These are phyloP conservation scores for Petrocephalus microphthalmus DNA, from an alignment of 2,113 vertebrate species.

Conservation along the genomic window DNA sequence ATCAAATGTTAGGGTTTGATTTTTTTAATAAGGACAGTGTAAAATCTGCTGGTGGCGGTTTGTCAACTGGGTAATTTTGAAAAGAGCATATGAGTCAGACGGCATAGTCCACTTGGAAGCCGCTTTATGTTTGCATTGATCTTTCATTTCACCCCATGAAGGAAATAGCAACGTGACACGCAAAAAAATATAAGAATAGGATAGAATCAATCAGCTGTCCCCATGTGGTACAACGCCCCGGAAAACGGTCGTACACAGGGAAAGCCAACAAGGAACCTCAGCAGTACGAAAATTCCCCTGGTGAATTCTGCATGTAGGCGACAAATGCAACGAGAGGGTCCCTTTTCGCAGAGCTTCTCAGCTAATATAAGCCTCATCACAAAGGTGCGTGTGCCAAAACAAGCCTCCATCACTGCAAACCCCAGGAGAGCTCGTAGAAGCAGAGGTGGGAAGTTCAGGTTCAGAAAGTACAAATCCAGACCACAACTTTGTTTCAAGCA, in stretches of 20 bases:
- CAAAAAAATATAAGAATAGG: neutral
- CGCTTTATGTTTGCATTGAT: neutral
- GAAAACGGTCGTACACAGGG: neutral
- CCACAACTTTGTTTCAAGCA: neutral
- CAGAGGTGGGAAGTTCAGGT: neutral
- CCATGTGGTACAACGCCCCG: neutral
- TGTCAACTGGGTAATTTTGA: neutral
- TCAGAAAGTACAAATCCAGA: neutral
- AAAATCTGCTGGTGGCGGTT: neutral
- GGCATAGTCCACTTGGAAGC: neutral
- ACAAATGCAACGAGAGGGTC: neutral
- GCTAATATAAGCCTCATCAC: neutral
- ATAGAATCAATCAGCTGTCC: neutral
- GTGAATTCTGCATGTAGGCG: neutral
- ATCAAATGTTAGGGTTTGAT: neutral
- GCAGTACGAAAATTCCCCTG: neutral
- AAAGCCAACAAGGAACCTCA: neutral
- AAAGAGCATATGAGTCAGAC: neutral
- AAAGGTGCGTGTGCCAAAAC: neutral
- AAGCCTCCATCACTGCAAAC: neutral
- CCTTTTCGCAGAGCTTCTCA: neutral
- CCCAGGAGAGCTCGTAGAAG: neutral
- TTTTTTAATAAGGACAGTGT: neutral
- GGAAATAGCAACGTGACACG: neutral
- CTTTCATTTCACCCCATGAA: neutral